Percentiles rank a stretch among this genome's conserved stretches.
These are phyloP conservation scores for Ophraella communa DNA, from an alignment of 2,888 invertebrate genomes.

Conservation along the genomic window DNA sequence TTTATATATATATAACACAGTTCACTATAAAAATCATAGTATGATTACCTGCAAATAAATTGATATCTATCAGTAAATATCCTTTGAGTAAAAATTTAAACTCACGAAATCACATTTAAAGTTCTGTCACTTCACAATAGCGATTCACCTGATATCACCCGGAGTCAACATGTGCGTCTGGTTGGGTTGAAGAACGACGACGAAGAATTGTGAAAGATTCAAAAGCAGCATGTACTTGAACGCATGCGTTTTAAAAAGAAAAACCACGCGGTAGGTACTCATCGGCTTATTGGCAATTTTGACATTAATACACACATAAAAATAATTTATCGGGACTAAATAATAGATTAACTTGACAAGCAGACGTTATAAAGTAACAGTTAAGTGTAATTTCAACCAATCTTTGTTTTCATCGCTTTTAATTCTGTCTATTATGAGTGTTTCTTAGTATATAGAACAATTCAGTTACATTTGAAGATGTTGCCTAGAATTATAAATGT, in stretches of 20 bases:
- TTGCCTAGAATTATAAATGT: no score
- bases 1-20: neutral
- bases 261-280: constrained; percentile 23
- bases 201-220: constrained; percentile 39
- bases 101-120: neutral
- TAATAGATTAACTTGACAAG: neutral
- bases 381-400: neutral
- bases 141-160: constrained; percentile 17
- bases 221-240: constrained; percentile 51
- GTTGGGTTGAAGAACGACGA: neutral
- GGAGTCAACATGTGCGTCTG: constrained; percentile 28
- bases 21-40: neutral
- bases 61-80: neutral
- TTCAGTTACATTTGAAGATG: no score
- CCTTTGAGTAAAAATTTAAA: neutral
- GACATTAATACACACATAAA: constrained; percentile 5
- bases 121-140: constrained; percentile 1
- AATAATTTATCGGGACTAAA: constrained; percentile 2
- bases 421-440: no score
- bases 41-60: neutral
- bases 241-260: constrained; percentile 46
- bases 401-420: neutral
- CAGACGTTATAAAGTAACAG: neutral
- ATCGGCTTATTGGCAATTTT: constrained; percentile 3
- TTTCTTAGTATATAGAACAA: no score